Percentiles rank a stretch among this genome's conserved stretches.
These are phyloP conservation scores for Malurus splendens DNA, from an alignment of 2,797 vertebrate species.

Conservation along the genomic window DNA sequence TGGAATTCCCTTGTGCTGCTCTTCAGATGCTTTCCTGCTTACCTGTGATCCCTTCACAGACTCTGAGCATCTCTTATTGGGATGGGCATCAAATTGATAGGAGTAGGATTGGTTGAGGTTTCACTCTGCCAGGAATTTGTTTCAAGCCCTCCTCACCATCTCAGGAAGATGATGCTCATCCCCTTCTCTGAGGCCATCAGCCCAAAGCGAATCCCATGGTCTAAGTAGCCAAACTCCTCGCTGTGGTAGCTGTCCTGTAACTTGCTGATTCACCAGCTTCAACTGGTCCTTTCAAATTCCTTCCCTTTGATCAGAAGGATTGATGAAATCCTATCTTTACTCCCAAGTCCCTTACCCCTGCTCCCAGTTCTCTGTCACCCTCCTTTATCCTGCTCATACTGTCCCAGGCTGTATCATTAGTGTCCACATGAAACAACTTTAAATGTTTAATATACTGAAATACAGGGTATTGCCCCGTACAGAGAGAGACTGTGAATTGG, in stretches of 20 bases:
- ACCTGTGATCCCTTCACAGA: background rate
- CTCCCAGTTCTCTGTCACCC: background rate
- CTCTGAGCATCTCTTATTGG: background rate
- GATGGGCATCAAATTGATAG: fast-evolving
- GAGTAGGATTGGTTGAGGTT: background rate
- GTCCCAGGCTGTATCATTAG: background rate
- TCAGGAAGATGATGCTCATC: background rate
- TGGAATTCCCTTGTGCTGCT: background rate
- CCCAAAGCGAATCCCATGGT: fast-evolving
- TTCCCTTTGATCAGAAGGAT: background rate
- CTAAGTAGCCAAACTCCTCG: background rate
- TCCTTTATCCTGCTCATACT: background rate
- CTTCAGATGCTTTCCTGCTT: background rate
- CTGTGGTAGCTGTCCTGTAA: background rate
- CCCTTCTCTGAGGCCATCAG: background rate
- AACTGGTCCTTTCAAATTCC: background rate
- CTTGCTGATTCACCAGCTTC: background rate
- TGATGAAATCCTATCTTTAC: background rate
- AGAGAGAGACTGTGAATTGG: background rate
- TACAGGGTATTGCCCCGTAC: background rate
- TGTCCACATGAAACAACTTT: background rate
- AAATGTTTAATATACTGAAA: background rate
- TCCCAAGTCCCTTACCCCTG: background rate
- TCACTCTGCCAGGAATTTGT: background rate
- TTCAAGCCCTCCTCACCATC: background rate